Conservation (phyloP, 2,888 invertebrate species). For the Elegia similella region DNA sequence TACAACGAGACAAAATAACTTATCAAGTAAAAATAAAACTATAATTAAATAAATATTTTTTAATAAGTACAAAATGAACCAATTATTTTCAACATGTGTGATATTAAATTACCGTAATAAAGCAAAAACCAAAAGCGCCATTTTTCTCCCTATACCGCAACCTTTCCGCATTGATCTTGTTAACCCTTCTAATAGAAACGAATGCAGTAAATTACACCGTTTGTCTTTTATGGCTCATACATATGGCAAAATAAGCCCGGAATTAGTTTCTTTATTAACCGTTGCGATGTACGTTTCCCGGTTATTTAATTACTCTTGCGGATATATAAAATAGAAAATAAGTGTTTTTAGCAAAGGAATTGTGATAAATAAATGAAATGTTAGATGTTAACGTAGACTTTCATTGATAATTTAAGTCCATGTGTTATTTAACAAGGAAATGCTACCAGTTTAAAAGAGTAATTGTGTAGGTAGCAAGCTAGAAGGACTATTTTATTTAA, state of each 20-base stretch:
- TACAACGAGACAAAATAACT: too few relatives aligned
- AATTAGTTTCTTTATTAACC: background rate
- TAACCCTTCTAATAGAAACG: conserved; percentile 1
- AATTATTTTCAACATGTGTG: too few relatives aligned
- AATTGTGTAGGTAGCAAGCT: too few relatives aligned
- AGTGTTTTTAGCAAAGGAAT: background rate
- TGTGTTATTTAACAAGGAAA: too few relatives aligned
- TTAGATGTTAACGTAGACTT: too few relatives aligned
- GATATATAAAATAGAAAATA: background rate
- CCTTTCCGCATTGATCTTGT: background rate
- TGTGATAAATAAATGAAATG: too few relatives aligned
- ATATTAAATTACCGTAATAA: background rate
- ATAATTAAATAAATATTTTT: too few relatives aligned
- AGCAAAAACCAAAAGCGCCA: background rate
- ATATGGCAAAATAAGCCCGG: background rate
- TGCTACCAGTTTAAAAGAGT: too few relatives aligned
- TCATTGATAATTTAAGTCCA: too few relatives aligned
- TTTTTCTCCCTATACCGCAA: background rate
- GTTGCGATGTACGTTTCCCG: background rate
- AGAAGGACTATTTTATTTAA: too few relatives aligned
- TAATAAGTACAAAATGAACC: too few relatives aligned
- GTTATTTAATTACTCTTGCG: background rate
- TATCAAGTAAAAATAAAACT: too few relatives aligned
- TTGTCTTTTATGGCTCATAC: conserved; percentile 9
- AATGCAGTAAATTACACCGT: conserved; percentile 5